Conservation (phyloP, 2,113 vertebrate species). For the Natator depressus region DNA sequence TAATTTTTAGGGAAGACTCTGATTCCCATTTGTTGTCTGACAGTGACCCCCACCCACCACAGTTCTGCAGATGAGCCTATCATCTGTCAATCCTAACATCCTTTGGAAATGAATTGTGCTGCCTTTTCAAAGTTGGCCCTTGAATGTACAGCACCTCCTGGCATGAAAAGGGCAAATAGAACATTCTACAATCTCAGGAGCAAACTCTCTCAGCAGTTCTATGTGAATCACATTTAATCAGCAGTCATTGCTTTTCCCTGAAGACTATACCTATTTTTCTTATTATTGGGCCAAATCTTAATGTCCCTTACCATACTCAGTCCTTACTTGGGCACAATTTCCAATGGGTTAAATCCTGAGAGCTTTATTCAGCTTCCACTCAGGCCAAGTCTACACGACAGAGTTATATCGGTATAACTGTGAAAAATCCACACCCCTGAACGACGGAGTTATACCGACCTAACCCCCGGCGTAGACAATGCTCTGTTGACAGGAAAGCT, state of each 20-base stretch:
- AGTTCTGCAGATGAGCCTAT: neutral
- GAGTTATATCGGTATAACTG: neutral
- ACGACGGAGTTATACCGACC: neutral
- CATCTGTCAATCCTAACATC: neutral
- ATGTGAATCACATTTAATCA: neutral
- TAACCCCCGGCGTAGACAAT: neutral
- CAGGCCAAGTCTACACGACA: neutral
- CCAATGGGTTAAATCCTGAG: conserved; percentile 8
- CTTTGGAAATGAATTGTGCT: neutral
- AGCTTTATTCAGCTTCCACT: neutral
- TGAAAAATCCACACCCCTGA: neutral
- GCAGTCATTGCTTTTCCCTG: neutral
- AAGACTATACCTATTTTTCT: neutral
- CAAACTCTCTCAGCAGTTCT: neutral
- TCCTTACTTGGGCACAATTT: neutral
- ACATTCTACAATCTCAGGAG: neutral
- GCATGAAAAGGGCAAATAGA: neutral
- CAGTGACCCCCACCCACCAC: neutral
- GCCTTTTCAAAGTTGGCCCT: neutral
- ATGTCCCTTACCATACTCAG: neutral
- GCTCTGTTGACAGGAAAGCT: neutral
- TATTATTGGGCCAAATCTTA: neutral
- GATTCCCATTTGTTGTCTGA: neutral
- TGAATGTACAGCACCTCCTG: neutral
- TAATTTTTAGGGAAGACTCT: neutral